phyloP scores from a whole-genome alignment of 2,888 invertebrate genomes.

The Tinea pellionella region DNA sequence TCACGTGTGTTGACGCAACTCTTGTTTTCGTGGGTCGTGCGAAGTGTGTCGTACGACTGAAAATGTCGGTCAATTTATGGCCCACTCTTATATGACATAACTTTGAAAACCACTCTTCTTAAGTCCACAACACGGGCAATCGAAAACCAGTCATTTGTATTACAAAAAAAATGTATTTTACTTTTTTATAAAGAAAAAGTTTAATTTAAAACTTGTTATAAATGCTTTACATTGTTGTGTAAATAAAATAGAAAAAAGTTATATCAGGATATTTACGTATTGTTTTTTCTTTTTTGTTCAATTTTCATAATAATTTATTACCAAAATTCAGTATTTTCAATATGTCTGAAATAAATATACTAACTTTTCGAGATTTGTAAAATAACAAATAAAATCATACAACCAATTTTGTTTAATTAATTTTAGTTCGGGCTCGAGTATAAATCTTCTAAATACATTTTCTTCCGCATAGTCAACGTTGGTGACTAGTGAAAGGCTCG shows the following conservation, averaged over 20 bases:
- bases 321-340: no score
- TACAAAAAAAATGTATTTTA: neutral
- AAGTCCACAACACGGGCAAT: conserved; percentile 24
- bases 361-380: no score
- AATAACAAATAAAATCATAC: no score
- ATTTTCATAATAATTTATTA: no score
- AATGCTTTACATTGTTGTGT: neutral
- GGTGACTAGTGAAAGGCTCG: neutral
- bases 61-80: conserved; percentile 61
- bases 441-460: neutral
- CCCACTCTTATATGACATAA: conserved; percentile 60
- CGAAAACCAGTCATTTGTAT: neutral
- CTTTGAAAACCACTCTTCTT: conserved; percentile 37
- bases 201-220: neutral
- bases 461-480: neutral
- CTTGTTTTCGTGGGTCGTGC: conserved; percentile 59
- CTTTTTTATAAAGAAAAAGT: neutral
- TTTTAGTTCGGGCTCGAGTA: no score
- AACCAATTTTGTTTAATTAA: no score
- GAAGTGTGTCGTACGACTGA: conserved; percentile 53
- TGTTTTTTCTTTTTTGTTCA: no score
- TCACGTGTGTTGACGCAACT: conserved; percentile 46
- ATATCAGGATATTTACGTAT: no score
- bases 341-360: no score
- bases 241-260: no score